These are phyloP conservation scores for Pogonomyrmex barbatus DNA, from an alignment of 1,140 invertebrate species.

Conservation along the genomic window DNA sequence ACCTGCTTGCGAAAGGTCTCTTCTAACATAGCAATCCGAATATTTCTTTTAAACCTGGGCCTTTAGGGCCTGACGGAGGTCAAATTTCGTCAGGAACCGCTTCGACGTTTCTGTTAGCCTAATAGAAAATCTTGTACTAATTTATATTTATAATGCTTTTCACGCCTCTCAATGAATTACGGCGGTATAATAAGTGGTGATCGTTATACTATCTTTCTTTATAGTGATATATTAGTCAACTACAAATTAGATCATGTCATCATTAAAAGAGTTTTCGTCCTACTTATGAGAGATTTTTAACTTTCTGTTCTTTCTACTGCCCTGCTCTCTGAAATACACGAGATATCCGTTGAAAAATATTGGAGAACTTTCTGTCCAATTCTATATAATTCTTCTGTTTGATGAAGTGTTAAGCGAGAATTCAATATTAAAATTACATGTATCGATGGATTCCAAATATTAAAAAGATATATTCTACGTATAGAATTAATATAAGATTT, in stretches of 20 bases:
- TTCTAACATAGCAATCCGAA: background rate
- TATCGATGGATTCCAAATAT: too few species aligned
- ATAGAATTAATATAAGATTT: background rate
- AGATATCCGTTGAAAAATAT: conserved; percentile 77
- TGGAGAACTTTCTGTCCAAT: conserved; percentile 20
- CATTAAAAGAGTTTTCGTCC: background rate
- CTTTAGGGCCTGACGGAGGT: conserved; percentile 15
- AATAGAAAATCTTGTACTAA: conserved; percentile 83
- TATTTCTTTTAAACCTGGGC: background rate
- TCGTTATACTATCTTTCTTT: background rate
- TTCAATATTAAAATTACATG: background rate
- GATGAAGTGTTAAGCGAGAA: background rate
- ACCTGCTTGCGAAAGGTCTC: background rate
- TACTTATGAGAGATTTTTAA: background rate
- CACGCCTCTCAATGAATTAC: conserved; percentile 78
- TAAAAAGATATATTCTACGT: background rate
- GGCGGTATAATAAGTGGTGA: conserved; percentile 67
- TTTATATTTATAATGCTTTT: conserved; percentile 85
- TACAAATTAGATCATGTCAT: background rate
- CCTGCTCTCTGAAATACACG: conserved; percentile 66
- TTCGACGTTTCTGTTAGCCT: conserved; percentile 73
- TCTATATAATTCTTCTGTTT: background rate
- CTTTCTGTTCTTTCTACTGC: conserved; percentile 64
- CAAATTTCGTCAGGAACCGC: conserved; percentile 61
- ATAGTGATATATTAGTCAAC: background rate